Conservation (phyloP, 2,113 vertebrate species). For the Campylomormyrus numenius region DNA sequence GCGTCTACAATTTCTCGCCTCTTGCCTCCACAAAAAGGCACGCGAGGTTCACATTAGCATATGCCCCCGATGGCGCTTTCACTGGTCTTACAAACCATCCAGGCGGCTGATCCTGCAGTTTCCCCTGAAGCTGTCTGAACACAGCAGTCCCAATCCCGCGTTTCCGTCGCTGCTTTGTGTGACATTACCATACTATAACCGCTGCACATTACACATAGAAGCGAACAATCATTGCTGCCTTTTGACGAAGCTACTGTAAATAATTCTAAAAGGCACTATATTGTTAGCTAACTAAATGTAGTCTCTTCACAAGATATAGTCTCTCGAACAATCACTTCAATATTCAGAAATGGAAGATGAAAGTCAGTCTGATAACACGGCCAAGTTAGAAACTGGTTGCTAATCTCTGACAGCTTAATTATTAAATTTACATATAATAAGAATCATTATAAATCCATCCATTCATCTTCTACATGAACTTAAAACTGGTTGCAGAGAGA, state of each 20-base stretch:
- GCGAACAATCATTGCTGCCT: background rate
- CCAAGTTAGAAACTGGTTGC: background rate
- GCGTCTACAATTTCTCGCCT: background rate
- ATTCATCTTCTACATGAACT: background rate
- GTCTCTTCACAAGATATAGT: background rate
- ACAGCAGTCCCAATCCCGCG: background rate
- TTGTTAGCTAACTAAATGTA: background rate
- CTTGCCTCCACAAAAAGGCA: background rate
- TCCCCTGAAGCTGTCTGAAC: background rate
- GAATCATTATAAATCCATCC: background rate
- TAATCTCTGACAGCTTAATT: background rate
- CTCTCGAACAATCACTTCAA: background rate
- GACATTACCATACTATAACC: background rate
- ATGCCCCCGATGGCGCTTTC: background rate
- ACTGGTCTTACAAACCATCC: background rate
- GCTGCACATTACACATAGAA: background rate
- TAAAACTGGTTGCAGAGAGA: background rate
- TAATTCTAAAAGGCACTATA: background rate
- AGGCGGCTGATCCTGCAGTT: background rate
- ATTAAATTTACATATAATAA: background rate
- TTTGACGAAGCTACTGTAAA: background rate
- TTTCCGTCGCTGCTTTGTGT: background rate
- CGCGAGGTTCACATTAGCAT: background rate
- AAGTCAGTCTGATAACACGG: background rate
- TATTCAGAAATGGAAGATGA: background rate